Evolutionary conservation across 2,797 vertebrate species (phyloP).

Genomic region (Thalassophryne amazonica): DNA sequence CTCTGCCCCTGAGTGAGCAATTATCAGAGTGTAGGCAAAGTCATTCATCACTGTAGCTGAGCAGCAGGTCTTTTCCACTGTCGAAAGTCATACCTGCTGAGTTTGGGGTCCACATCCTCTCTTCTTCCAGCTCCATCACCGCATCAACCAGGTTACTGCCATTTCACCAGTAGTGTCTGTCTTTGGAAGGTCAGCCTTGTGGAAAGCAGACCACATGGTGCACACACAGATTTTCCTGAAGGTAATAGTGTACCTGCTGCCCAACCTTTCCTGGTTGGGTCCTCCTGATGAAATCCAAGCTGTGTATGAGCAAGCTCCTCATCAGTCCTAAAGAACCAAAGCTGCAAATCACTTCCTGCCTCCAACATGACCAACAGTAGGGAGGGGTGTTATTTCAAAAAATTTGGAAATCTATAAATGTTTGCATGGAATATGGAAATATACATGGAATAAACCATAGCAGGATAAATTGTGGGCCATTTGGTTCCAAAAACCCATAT

Average conservation of each 20-base stretch:
- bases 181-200: constrained; percentile 25
- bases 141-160: constrained; percentile 14
- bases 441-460: too few relatives aligned
- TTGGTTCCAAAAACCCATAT: too few relatives aligned
- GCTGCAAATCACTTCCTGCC: constrained; percentile 31
- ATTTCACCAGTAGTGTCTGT: constrained; percentile 28
- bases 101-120: constrained; percentile 34
- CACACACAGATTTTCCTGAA: constrained; percentile 43
- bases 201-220: background rate
- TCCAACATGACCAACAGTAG: constrained; percentile 22
- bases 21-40: constrained; percentile 81
- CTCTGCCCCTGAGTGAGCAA: constrained; percentile 84
- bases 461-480: too few relatives aligned
- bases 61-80: constrained; percentile 60
- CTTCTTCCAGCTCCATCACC: background rate
- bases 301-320: constrained; percentile 41
- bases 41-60: constrained; percentile 81
- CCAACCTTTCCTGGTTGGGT: constrained; percentile 11
- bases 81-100: constrained; percentile 65
- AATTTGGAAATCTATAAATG: too few relatives aligned
- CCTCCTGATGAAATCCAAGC: constrained; percentile 40
- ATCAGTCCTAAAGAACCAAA: constrained; percentile 23
- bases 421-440: too few relatives aligned
- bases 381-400: too few relatives aligned
- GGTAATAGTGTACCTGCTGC: constrained; percentile 43